Evolutionary conservation across 2,113 vertebrate species (phyloP).

Genomic region (Ailurus styani): DNA sequence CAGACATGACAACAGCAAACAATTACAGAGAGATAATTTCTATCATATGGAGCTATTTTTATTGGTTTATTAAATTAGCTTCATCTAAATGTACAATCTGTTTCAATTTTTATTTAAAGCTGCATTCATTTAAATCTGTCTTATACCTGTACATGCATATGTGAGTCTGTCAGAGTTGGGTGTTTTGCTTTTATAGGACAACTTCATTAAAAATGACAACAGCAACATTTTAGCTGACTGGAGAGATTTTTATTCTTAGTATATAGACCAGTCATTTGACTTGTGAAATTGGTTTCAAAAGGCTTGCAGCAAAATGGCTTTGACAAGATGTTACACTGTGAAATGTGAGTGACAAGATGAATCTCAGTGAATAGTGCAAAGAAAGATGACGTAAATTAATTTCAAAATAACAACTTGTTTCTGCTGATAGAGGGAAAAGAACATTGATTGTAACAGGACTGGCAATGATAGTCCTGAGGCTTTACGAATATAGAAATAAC

Average conservation of each 20-base stretch:
- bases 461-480: neutral
- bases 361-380: constrained; percentile 47
- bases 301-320: constrained; percentile 48
- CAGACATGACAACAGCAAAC: neutral
- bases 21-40: neutral
- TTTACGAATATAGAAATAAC: constrained; percentile 14
- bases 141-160: neutral
- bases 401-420: constrained; percentile 71
- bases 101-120: constrained; percentile 18
- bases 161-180: neutral
- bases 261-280: constrained; percentile 58
- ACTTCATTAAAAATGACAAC: constrained; percentile 62
- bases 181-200: neutral
- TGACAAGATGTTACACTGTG: constrained; percentile 69
- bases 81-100: neutral
- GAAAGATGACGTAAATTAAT: constrained; percentile 63
- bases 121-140: neutral
- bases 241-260: constrained; percentile 58
- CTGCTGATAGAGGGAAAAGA: constrained; percentile 58
- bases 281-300: constrained; percentile 61
- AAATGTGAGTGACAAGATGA: constrained; percentile 63
- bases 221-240: constrained; percentile 63
- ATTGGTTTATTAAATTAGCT: constrained; percentile 20
- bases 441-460: constrained; percentile 38
- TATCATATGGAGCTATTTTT: neutral